Conservation (phyloP, 2,888 invertebrate genomes). For the Muschampia plurimacula region DNA sequence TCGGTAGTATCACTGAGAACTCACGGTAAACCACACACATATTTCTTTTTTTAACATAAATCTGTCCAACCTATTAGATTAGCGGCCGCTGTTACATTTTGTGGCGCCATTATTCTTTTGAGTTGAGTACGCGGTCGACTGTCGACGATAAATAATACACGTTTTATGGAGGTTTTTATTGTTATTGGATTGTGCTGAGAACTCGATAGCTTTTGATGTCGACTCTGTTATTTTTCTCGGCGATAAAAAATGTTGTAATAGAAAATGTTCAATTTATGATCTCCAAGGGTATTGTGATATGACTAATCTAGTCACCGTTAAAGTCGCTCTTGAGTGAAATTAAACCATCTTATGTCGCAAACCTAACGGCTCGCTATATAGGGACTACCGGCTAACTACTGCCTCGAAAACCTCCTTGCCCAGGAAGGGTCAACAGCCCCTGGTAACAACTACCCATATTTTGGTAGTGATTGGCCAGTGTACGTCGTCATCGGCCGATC, state of each 20-base stretch:
- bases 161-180: slow-evolving; percentile 76
- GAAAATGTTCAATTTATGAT: slow-evolving; percentile 33
- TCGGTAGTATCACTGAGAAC: neutral
- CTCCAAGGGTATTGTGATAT: slow-evolving; percentile 1
- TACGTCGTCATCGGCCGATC: too few species aligned
- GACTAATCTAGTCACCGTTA: neutral
- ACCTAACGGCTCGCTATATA: too few species aligned
- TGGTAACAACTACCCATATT: too few species aligned
- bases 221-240: slow-evolving; percentile 56
- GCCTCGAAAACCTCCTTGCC: too few species aligned
- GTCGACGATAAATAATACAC: slow-evolving; percentile 74
- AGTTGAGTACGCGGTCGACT: slow-evolving; percentile 51
- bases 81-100: slow-evolving; percentile 55
- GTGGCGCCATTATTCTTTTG: slow-evolving; percentile 55
- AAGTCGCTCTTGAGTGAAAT: too few species aligned
- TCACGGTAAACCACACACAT: slow-evolving; percentile 32
- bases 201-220: slow-evolving; percentile 61
- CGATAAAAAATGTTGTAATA: slow-evolving; percentile 57
- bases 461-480: too few species aligned
- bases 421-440: too few species aligned
- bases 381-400: too few species aligned
- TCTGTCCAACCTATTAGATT: slow-evolving; percentile 48
- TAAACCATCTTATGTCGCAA: too few species aligned
- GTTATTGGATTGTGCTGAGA: slow-evolving; percentile 73
- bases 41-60: slow-evolving; percentile 50